Conservation (phyloP, 1,140 invertebrate species). For the Cylas formicarius region DNA sequence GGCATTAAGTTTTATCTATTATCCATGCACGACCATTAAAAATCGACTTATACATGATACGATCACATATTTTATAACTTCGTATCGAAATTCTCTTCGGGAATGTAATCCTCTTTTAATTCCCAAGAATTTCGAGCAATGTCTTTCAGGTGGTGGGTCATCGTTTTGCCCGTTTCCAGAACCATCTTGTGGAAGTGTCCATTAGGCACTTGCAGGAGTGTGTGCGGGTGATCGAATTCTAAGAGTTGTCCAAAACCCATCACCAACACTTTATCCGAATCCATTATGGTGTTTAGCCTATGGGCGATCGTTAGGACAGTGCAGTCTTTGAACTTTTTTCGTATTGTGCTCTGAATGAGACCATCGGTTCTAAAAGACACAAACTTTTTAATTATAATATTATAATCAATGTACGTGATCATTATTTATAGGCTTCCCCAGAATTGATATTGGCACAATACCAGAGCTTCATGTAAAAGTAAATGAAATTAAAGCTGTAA, state of each 20-base stretch:
- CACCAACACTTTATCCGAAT: slow-evolving; percentile 39
- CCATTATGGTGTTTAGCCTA: slow-evolving; percentile 38
- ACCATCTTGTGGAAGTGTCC: slow-evolving; percentile 62
- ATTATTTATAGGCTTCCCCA: no score
- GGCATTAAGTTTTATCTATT: no score
- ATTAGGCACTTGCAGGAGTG: slow-evolving; percentile 36
- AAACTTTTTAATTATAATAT: not conserved
- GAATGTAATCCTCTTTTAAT: no score
- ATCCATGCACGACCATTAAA: no score
- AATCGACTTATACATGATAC: no score
- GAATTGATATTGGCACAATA: no score
- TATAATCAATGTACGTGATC: not conserved
- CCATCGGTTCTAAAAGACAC: slow-evolving; percentile 44
- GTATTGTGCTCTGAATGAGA: slow-evolving; percentile 54
- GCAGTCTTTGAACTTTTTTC: slow-evolving; percentile 49
- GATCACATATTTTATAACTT: no score
- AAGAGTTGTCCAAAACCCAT: slow-evolving; percentile 37
- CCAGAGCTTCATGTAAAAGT: not conserved
- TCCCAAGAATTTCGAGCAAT: slow-evolving; percentile 24
- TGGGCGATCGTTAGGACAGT: slow-evolving; percentile 74
- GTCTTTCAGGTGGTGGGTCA: slow-evolving; percentile 25
- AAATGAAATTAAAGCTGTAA: not conserved
- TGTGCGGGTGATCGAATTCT: slow-evolving; percentile 39
- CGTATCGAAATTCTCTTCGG: no score
- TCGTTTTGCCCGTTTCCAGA: slow-evolving; percentile 50